phyloP scores from a whole-genome alignment of 2,888 invertebrate genomes.

The Synanthedon andrenaeformis region DNA sequence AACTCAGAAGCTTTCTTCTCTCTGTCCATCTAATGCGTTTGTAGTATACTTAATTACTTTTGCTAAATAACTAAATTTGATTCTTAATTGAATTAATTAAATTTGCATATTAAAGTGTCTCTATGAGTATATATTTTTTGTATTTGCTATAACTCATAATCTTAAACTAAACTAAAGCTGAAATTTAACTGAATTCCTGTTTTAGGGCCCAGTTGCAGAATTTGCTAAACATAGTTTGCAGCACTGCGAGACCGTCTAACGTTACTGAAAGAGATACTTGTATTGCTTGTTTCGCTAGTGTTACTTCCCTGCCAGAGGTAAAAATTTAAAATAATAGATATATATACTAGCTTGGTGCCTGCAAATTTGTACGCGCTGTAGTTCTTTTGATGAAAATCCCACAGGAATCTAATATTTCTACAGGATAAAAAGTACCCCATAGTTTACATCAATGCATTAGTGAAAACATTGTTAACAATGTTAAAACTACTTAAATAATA shows the following conservation, averaged over 20 bases:
- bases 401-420: too few species aligned
- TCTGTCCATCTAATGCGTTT: conserved; percentile 60
- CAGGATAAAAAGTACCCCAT: background rate
- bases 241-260: conserved; percentile 73
- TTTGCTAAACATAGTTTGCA: conserved; percentile 73
- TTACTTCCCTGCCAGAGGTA: conserved; percentile 63
- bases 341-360: too few species aligned
- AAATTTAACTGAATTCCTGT: background rate
- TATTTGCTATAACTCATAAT: background rate
- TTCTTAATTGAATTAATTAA: background rate
- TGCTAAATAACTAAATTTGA: background rate
- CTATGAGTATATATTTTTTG: background rate
- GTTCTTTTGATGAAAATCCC: too few species aligned
- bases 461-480: too few species aligned
- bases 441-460: background rate
- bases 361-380: too few species aligned
- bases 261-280: conserved; percentile 71
- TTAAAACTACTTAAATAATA: too few species aligned
- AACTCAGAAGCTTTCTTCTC: conserved; percentile 47
- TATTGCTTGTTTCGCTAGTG: conserved; percentile 73
- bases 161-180: too few species aligned
- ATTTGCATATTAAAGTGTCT: background rate
- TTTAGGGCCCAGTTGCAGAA: conserved; percentile 55
- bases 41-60: conserved; percentile 5
- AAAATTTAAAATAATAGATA: background rate